Base-by-base conservation (phyloP, 2,888 invertebrate genomes). In the Leucozona laternaria region DNA sequence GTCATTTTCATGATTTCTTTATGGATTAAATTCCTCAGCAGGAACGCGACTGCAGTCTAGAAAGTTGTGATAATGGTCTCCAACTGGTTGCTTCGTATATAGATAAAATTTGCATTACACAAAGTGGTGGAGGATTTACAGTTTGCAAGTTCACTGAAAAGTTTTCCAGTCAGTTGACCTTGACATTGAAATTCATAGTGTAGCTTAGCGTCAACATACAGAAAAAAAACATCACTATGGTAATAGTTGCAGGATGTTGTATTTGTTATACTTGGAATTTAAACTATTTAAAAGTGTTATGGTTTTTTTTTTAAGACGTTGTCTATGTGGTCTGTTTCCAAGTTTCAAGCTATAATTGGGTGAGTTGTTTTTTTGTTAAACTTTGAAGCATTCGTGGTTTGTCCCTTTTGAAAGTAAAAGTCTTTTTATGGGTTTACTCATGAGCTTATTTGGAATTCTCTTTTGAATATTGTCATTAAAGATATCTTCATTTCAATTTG, bases 21-120 rank as follows among this genome's bases (percentile, higher is more conserved):
- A 22, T 22, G 22, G 11, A 50, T 50, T 50, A 50, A 50, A 22
- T 22, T 50, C 13, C 50, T 4, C 22, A 50, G 22, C 22, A 22
- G 50, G 50, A 22, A 50, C 22, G 50, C 10, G 48, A 20, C 10
- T 3, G 50, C 20, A 22, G 50, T 50, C 50, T 50, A 50, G 13
- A 50, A 50, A 50, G 50, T 50, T 50, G 22, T 50, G 50, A 50
- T 22, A 50, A 50, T 20, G 13, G 22, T 50, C 50, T 22, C 50
- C 50, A 50, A 50, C 50, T 50, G 50, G 22, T 50, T 50, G 22
- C 50, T 50, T 50, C 22, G 11, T 20, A 13, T 50, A 22, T 50
- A 50, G 6, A 50, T 22, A 22, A 50, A 50, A 50, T 22, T 50
- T 50, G 13, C 22, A 50, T 50, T 50, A 11, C 1, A 50, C 13